Evolutionary conservation across 2,888 invertebrate genomes (phyloP).

Genomic region (Eupithecia abbreviata): DNA sequence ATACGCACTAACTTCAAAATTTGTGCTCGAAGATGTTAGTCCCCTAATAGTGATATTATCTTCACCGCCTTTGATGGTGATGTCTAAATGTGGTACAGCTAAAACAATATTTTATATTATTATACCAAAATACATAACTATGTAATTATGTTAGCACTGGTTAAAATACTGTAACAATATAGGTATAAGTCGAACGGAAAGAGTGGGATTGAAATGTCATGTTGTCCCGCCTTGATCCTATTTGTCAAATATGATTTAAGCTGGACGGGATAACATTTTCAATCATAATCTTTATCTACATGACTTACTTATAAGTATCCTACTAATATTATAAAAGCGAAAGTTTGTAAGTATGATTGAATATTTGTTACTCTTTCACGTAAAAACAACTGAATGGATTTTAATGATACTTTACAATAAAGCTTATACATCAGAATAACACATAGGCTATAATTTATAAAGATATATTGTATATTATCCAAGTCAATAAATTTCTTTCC

Average conservation of each 20-base stretch:
- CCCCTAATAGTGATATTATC: constrained; percentile 1
- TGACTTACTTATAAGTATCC: not conserved
- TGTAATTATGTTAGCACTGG: not conserved
- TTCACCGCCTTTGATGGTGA: constrained; percentile 26
- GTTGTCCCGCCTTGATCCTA: not conserved
- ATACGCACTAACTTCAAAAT: constrained; percentile 50
- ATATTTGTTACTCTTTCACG: too few relatives aligned
- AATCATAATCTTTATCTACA: not conserved
- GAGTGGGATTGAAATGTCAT: too few relatives aligned
- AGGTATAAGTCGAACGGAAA: not conserved
- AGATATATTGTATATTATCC: too few relatives aligned
- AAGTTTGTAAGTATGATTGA: too few relatives aligned
- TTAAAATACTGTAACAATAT: not conserved
- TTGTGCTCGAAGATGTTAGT: constrained; percentile 30
- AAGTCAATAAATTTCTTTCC: too few relatives aligned
- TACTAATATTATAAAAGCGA: too few relatives aligned
- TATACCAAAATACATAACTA: not conserved
- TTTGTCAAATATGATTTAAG: not conserved
- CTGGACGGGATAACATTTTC: not conserved
- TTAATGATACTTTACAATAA: too few relatives aligned
- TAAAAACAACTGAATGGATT: too few relatives aligned
- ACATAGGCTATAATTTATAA: too few relatives aligned
- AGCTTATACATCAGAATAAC: too few relatives aligned
- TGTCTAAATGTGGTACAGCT: constrained; percentile 52
- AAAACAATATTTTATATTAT: constrained; percentile 37